Evolutionary conservation across 2,797 vertebrate genomes (phyloP).

Genomic region (Anguilla marmorata): DNA sequence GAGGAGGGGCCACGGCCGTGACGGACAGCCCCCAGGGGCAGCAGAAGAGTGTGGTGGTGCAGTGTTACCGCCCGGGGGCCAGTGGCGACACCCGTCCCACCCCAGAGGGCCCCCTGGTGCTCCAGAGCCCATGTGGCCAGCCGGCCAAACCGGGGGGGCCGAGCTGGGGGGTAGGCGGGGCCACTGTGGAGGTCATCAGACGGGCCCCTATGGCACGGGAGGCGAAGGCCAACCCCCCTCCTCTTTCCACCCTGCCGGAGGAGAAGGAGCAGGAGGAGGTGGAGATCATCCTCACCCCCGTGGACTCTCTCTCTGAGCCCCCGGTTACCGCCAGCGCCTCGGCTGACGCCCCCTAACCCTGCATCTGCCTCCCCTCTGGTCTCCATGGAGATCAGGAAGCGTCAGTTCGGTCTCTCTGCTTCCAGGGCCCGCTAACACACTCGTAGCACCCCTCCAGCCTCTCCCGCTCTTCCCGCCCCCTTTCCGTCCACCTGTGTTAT

Average conservation of each 20-base stretch:
- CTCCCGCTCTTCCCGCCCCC: conserved; percentile 29
- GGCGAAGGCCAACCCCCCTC: conserved; percentile 18
- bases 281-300: conserved; percentile 65
- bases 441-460: conserved; percentile 29
- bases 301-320: conserved; percentile 47
- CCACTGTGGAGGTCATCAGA: conserved; percentile 74
- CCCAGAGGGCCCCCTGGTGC: conserved; percentile 44
- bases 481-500: conserved; percentile 37
- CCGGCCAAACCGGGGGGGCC: conserved; percentile 9
- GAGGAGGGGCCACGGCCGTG: conserved; percentile 40
- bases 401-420: conserved; percentile 42
- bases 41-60: conserved; percentile 60
- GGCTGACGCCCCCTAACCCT: conserved; percentile 28
- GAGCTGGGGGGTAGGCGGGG: conserved; percentile 57
- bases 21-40: conserved; percentile 40
- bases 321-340: conserved; percentile 15
- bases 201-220: conserved; percentile 59
- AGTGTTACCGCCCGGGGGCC: conserved; percentile 38
- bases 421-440: conserved; percentile 50
- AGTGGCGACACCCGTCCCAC: conserved; percentile 26
- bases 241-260: conserved; percentile 55
- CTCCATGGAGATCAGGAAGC: conserved; percentile 26
- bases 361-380: conserved; percentile 12
- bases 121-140: conserved; percentile 48
- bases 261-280: conserved; percentile 64